Base-by-base conservation (phyloP, 2,113 vertebrate genomes). In the Manacus vitellinus region DNA sequence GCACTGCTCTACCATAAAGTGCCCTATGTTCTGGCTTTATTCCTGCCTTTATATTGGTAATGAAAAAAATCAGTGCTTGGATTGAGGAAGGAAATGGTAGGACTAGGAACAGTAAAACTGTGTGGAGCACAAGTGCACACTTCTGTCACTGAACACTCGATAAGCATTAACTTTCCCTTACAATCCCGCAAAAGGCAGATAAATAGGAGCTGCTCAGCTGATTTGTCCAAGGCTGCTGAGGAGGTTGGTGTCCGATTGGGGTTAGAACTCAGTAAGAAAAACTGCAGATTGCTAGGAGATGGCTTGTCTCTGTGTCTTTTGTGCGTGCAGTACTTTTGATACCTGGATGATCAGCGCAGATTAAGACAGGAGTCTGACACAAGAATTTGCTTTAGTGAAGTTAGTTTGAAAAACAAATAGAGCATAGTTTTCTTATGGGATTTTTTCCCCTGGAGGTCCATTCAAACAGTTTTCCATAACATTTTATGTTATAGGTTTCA, bases 61-160 rank as follows among this genome's bases (percentile, higher is more conserved):
- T 41, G 31, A 35, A 90, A 52, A 52, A 88, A 86, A 47, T 62
- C 43, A n/a, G 2, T 68, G 43, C 43, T 92, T 56, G 67, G 43
- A 31, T 9, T 56, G 59, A 91, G 33, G 44, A 16, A 35, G 49
- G 67, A 49, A 73, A 54, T 22, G 52, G 37, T 62, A 80, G 31
- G 41, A 79, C 51, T 44, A 82, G 76, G 27, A 71, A 27, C 63
- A 89, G 46, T 56, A n/a, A 39, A 65, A 81, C 17, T 22, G 15
- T n/a, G 52, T 51, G 49, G 27, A 49, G 41, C 12, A 22, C 37
- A 28, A 78, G 27, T 1, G 0, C 21, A 13, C 1, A 1, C 21
- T 83, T 88, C 46, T 89, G 52, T 68, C 37, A 51, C 12, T 85
- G 68, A 88, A 41, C 54, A 8, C 31, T 88, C 0, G 0, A 7